These are phyloP conservation scores for Enteromius viviparus DNA, from an alignment of 2,797 vertebrate genomes.

Conservation along the genomic window DNA sequence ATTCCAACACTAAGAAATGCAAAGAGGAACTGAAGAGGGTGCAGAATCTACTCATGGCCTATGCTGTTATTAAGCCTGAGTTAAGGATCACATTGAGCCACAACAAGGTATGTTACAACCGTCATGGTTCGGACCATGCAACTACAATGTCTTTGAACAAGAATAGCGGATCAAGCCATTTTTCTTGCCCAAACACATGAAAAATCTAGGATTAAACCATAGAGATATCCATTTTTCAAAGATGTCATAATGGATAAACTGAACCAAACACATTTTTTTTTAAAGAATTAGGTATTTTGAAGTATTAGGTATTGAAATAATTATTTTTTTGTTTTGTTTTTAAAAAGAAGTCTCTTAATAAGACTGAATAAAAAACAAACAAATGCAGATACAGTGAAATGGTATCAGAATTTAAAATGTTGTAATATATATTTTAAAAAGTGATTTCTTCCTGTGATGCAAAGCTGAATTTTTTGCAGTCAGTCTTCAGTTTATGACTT, in stretches of 20 bases:
- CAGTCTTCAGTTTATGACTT: neutral
- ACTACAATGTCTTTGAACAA: neutral
- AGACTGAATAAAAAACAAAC: neutral
- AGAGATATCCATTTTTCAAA: neutral
- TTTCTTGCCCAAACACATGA: neutral
- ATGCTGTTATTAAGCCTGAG: constrained; percentile 88
- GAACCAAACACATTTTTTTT: neutral
- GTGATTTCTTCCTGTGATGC: neutral
- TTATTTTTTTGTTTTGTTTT: neutral
- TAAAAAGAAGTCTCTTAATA: neutral
- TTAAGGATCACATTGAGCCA: constrained; percentile 87
- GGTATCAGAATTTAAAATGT: neutral
- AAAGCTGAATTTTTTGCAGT: neutral
- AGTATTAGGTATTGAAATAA: neutral
- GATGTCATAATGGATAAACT: neutral
- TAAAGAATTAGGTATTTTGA: no score
- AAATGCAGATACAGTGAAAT: neutral
- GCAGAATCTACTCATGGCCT: constrained; percentile 89
- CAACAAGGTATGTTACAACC: constrained; percentile 81
- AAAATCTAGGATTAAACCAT: neutral
- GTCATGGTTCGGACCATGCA: constrained; percentile 25
- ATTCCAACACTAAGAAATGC: constrained; percentile 88
- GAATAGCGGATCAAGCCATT: neutral
- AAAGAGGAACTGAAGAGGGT: constrained; percentile 94
- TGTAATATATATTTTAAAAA: neutral